Base-by-base conservation (phyloP, 2,888 invertebrate genomes). In the Ephialtes manifestator region DNA sequence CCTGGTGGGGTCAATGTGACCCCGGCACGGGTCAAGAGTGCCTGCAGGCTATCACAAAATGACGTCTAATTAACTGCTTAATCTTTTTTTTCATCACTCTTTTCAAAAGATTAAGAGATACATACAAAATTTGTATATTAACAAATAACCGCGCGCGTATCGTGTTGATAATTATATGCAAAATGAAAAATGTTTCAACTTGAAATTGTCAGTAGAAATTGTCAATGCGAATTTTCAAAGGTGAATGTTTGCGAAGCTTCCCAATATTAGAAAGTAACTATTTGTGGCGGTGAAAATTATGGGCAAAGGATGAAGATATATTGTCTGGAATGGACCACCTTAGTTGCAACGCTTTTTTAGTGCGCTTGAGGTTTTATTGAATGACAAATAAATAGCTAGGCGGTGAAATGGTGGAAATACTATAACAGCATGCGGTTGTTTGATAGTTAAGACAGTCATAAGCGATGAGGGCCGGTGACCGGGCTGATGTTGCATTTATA, bases 391-490 rank as follows among this genome's bases (percentile, higher is more conserved):
- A 58, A 58, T 2, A 28, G 10, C 60, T 63, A 5, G 35, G n/a
- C n/a, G 15, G 35, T 10, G 3, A 63, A 63, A 35, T 15, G 8
- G 31, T 63, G 63, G 15, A 65, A 65, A 65, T 18, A 18, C 18
- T 8, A 15, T 8, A n/a, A 35, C 31, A 1, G 39, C 3, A 39
- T 11, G 18, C 8, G 39, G 11, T 65, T 20, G 39, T 65, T 65
- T 13, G 39, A 65, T 18, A 18, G 63, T 20, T 39, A 35, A 65
- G 46, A 76, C 15, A 76, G 75, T 70, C 31, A 39, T 68, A 39
- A 31, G 51, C 60, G 67, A 60, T 3, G 67, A 48, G 58, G 75
- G 67, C 46, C 84, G 84, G 71, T 67, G 63, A 53, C 75, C 46
- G 51, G 15, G 35, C 63, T 58, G 65, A 75, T 48, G 72, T 46